Percentiles rank a stretch among this genome's conserved stretches.
Conservation (phyloP, 2,888 invertebrate species). For the Patella caerulea region DNA sequence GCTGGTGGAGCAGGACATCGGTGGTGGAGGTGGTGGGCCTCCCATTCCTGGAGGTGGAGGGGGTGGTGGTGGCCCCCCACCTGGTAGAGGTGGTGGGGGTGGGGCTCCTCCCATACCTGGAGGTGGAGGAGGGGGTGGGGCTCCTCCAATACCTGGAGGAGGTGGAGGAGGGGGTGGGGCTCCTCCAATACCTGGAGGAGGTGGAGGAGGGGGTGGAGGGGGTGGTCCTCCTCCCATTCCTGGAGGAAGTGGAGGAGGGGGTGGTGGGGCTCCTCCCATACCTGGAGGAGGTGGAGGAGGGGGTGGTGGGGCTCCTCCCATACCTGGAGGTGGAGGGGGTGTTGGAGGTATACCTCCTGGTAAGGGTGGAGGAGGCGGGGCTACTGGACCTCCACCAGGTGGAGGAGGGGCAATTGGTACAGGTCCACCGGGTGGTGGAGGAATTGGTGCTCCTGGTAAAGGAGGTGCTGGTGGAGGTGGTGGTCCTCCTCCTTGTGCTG, state of each 20-base stretch:
- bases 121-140: constrained; percentile 74
- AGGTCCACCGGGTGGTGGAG: constrained; percentile 55
- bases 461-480: constrained; percentile 43
- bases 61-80: constrained; percentile 69
- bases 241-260: constrained; percentile 60
- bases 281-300: no score
- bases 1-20: constrained; percentile 64
- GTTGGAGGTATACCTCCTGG: constrained; percentile 48
- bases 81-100: constrained; percentile 72
- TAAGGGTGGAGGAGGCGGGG: constrained; percentile 67
- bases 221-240: constrained; percentile 43
- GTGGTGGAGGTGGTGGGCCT: constrained; percentile 52
- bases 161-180: constrained; percentile 57
- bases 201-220: constrained; percentile 13
- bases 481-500: no score
- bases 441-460: constrained; percentile 7
- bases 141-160: constrained; percentile 47
- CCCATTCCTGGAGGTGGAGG: constrained; percentile 69
- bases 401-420: constrained; percentile 30
- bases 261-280: constrained; percentile 25
- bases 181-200: constrained; percentile 53
- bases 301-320: constrained; percentile 47
- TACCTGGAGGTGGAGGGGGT: constrained; percentile 46
- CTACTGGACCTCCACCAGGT: no score
- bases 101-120: constrained; percentile 67